Base-by-base conservation (phyloP, 2,113 vertebrate species). In the Blennius ocellaris region DNA sequence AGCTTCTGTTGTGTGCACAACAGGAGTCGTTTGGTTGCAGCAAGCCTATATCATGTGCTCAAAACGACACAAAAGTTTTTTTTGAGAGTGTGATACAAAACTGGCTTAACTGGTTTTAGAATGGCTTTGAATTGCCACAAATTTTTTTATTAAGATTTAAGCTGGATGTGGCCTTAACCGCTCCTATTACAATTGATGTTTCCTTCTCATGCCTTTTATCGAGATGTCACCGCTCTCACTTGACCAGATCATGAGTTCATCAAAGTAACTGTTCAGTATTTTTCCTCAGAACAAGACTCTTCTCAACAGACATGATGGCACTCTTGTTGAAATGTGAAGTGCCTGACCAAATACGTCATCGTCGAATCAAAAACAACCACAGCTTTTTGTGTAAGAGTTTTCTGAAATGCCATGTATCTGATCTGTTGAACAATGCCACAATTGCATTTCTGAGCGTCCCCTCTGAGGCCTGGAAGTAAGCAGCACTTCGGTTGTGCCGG, bases 221-320 rank as follows among this genome's bases (percentile, higher is more conserved):
- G 3, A 5, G 12, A 11, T 30, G 14, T 61, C 48, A 48, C 16
- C 56, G 15, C 16, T 72, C 16, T 72, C 40, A 59, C 61, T 43
- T 49, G 44, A 58, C 14, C 40, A 44, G 49, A 54, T 52, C 14
- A 36, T 56, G 57, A 47, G 37, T 38, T 61, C 48, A 62, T 65
- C 41, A 4, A 21, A 76, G 49, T 80, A 82, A 76, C 68, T 82
- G 7, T 74, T 69, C 10, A 76, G 79, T 73, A 44, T 86, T 76
- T 84, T 65, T 82, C 76, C 70, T 89, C 86, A 82, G 89, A 88
- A 84, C 84, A 89, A 87, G 86, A 84, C 40, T 69, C 69, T 62
- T 11, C 67, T 67, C 69, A 44, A 56, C 69, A 83, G 71, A 76
- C 78, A 82, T 72, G 73, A 72, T 71, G 84, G 8, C 82, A 71